These are phyloP conservation scores for Moxostoma hubbsi DNA, from an alignment of 2,797 vertebrate genomes.

Conservation along the genomic window DNA sequence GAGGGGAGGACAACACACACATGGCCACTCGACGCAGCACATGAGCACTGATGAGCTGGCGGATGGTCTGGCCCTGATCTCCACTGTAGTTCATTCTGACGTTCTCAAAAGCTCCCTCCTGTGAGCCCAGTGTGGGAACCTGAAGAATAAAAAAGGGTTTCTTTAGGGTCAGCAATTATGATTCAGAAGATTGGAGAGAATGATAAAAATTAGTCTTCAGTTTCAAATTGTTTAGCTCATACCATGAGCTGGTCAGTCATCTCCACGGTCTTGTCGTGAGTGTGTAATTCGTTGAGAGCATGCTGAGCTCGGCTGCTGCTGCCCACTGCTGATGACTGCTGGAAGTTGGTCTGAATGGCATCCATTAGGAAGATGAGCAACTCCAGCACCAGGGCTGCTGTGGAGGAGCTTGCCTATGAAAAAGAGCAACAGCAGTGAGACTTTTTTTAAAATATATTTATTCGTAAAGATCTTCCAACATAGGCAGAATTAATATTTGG, in stretches of 20 bases:
- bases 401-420: constrained; percentile 89
- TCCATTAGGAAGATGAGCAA: constrained; percentile 98
- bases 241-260: constrained; percentile 99
- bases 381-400: constrained; percentile 91
- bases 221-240: constrained; percentile 31
- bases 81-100: constrained; percentile 99
- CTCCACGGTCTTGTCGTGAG: constrained; percentile 92
- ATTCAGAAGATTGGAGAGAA: neutral
- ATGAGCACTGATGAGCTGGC: constrained; percentile 96
- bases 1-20: constrained; percentile 96
- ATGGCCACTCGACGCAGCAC: constrained; percentile 95
- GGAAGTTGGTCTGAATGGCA: constrained; percentile 97
- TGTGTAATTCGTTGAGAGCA: constrained; percentile 93
- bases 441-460: no score
- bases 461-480: no score
- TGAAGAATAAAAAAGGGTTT: constrained; percentile 56
- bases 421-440: neutral
- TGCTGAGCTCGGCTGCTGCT: constrained; percentile 97
- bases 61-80: constrained; percentile 97
- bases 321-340: constrained; percentile 96
- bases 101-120: constrained; percentile 98
- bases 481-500: no score
- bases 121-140: constrained; percentile 97
- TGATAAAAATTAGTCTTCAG: neutral
- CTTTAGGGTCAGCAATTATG: neutral